Percentiles rank a stretch among this genome's conserved stretches.
Evolutionary conservation across 2,113 vertebrate genomes (phyloP).

Genomic region (Hippopotamus amphibius): DNA sequence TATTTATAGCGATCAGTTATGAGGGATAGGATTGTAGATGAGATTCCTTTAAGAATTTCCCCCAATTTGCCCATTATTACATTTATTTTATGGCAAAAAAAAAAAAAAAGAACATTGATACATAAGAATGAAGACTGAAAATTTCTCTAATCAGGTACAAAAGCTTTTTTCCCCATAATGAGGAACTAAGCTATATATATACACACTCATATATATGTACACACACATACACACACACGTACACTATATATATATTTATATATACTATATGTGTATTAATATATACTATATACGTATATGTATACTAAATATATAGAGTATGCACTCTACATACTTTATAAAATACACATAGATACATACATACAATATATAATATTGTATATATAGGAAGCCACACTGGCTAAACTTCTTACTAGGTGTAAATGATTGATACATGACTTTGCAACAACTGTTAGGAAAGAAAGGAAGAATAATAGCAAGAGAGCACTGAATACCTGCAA

Average conservation of each 20-base stretch:
- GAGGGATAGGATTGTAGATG: not conserved
- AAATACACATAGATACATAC: not conserved
- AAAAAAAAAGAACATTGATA: not conserved
- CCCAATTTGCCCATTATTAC: not conserved
- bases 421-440: not conserved
- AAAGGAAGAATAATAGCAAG: not conserved
- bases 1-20: not conserved
- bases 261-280: no score
- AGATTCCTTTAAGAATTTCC: not conserved
- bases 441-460: not conserved
- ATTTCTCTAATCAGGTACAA: not conserved
- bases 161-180: not conserved
- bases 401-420: not conserved
- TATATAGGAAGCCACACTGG: not conserved
- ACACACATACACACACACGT: no score
- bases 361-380: not conserved
- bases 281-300: not conserved
- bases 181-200: not conserved
- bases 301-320: not conserved
- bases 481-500: not conserved
- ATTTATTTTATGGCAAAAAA: slow-evolving; percentile 16
- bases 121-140: not conserved
- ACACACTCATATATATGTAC: not conserved
- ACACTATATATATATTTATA: not conserved
- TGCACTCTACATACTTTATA: not conserved